A percentile compares a stretch with the other conserved stretches of the same genome.
These are phyloP conservation scores for Tinea trinotella DNA, from an alignment of 2,888 invertebrate genomes.

Conservation along the genomic window DNA sequence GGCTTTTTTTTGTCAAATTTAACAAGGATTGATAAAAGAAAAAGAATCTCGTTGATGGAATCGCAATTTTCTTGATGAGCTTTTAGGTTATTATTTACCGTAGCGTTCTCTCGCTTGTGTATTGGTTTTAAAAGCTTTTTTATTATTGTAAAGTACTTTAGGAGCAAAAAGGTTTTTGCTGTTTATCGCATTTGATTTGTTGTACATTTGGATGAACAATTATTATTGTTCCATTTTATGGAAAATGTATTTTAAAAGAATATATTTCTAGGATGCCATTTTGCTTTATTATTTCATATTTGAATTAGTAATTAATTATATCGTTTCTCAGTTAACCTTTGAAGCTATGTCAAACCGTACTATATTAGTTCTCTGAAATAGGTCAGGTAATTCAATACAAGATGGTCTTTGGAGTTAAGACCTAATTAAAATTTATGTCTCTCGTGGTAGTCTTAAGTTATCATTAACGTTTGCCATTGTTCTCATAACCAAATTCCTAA, in stretches of 20 bases:
- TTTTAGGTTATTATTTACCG: conserved; percentile 20
- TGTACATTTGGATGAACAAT: background rate
- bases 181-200: conserved; percentile 3
- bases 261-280: background rate
- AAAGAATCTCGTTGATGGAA: conserved; percentile 18
- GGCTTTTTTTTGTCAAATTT: conserved; percentile 19
- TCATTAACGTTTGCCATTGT: too few relatives aligned
- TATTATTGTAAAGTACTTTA: conserved; percentile 17
- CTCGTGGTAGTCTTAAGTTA: too few relatives aligned
- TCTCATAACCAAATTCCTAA: conserved; percentile 6
- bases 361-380: too few relatives aligned
- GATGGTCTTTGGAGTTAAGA: too few relatives aligned
- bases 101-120: conserved; percentile 4
- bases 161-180: conserved; percentile 17
- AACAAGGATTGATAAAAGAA: conserved; percentile 17
- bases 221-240: background rate
- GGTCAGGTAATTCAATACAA: too few relatives aligned
- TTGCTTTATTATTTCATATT: too few relatives aligned
- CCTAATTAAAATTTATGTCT: too few relatives aligned
- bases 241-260: background rate
- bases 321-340: too few relatives aligned
- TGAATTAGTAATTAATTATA: too few relatives aligned
- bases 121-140: conserved; percentile 18
- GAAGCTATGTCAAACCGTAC: too few relatives aligned
- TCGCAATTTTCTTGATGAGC: conserved; percentile 19